Base-by-base conservation (phyloP, 2,113 vertebrate genomes). In the Desmodus rotundus region DNA sequence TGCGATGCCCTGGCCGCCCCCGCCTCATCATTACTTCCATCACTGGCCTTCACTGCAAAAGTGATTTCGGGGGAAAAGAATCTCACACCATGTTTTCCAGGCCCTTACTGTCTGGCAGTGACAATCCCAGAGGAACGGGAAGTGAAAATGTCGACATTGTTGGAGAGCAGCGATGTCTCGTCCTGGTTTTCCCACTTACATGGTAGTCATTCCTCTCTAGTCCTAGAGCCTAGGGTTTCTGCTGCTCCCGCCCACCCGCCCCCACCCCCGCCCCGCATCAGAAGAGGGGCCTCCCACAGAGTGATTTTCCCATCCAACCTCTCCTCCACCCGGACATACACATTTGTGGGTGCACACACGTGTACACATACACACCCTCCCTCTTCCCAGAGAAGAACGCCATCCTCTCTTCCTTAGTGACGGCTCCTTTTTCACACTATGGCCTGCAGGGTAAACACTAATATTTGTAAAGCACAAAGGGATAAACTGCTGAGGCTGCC, bases 41-140 rank as follows among this genome's bases (percentile, higher is more conserved):
- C 70, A 20, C 56, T 33, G 24, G 14, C 47, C 93, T 94, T 92
- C 61, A n/a, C 87, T 98, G 88, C 70, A 96, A 94, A 97, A 97
- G 67, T 28, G 88, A 92, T 89, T 77, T 63, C 0, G 61, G 36
- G 61, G 54, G 26, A 38, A 95, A 90, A 89, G 83, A 97, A 89
- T 91, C 95, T 97, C 94, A 94, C 78, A 87, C 52, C 28, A 68
- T 14, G 10, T 97, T 97, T 97, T 91, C 90, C 84, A 97, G 94
- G 68, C 81, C 36, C 58, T 94, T 47, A 93, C 83, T 19, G 7
- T 96, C 96, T 96, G 73, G 86, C 3, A 0, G 74, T 83, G 95
- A 65, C 52, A 89, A 43, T 95, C 85, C 86, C 76, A 15, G n/a
- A 73, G 70, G 50, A 83, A 16, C 13, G 85, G 89, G 78, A 80